Evolutionary conservation across 1,140 invertebrate species (phyloP).

Genomic region (Lanistes nyassanus): DNA sequence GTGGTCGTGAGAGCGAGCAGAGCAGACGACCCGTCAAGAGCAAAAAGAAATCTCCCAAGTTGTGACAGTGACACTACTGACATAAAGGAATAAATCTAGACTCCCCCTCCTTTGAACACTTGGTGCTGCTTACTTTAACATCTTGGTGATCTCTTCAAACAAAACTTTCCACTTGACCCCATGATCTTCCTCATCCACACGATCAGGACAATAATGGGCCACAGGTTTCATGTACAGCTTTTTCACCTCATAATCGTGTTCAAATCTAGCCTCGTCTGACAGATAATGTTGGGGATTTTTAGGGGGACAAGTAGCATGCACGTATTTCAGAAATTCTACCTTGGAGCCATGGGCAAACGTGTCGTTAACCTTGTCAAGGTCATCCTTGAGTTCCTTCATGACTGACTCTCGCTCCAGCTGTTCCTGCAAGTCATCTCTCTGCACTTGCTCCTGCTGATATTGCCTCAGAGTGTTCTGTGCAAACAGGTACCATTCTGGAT

Average conservation of each 20-base stretch:
- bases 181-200: constrained; percentile 31
- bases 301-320: constrained; percentile 43
- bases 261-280: neutral
- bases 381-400: constrained; percentile 34
- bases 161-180: constrained; percentile 42
- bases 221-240: constrained; percentile 45
- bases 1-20: too few relatives aligned
- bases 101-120: constrained; percentile 4
- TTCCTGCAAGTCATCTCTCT: constrained; percentile 32
- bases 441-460: constrained; percentile 42
- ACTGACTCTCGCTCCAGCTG: constrained; percentile 31
- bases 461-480: constrained; percentile 29
- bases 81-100: too few relatives aligned
- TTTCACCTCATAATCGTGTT: constrained; percentile 23
- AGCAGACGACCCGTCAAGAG: too few relatives aligned
- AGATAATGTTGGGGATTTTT: constrained; percentile 38
- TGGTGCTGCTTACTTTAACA: constrained; percentile 40
- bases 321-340: constrained; percentile 39
- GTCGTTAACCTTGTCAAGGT: constrained; percentile 28
- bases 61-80: too few relatives aligned
- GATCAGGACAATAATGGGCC: constrained; percentile 49
- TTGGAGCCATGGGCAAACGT: constrained; percentile 10
- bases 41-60: too few relatives aligned
- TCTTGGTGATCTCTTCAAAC: constrained; percentile 47
- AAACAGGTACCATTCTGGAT: constrained; percentile 44